A percentile compares a stretch with the other conserved stretches of the same genome.
phyloP scores from a whole-genome alignment of 2,113 vertebrate genomes.

The Nicator chloris region DNA sequence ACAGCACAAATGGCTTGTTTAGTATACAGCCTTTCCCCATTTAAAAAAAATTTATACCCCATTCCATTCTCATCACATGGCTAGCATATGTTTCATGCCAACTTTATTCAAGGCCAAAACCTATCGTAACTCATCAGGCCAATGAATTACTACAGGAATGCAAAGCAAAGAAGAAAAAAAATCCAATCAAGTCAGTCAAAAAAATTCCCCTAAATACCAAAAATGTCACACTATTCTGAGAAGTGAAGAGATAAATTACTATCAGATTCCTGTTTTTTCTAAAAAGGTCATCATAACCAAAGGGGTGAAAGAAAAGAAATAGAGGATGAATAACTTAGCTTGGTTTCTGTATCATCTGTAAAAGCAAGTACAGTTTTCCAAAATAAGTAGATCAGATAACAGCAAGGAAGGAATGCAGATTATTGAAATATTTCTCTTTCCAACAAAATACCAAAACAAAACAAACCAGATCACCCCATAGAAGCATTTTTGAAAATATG shows the following conservation, averaged over 20 bases:
- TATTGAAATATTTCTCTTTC: background rate
- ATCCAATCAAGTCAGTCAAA: background rate
- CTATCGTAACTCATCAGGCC: conserved; percentile 17
- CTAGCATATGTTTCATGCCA: conserved; percentile 39
- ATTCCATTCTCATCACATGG: conserved; percentile 49
- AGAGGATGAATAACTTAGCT: background rate
- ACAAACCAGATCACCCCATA: background rate
- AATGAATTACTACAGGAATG: conserved; percentile 1
- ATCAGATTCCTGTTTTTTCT: background rate
- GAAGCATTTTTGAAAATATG: background rate
- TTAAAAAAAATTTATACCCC: conserved; percentile 38
- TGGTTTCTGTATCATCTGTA: background rate
- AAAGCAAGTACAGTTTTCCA: background rate
- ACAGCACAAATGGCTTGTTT: conserved; percentile 39
- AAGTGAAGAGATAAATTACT: background rate
- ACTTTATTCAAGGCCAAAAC: conserved; percentile 34
- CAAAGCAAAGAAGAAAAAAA: background rate
- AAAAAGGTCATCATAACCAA: background rate
- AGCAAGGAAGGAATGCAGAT: background rate
- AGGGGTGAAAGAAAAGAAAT: background rate
- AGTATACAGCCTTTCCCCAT: background rate
- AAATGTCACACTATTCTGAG: background rate
- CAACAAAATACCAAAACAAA: background rate
- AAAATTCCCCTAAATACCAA: background rate
- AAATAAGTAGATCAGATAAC: background rate